Base-by-base conservation (phyloP, 2,113 vertebrate genomes). In the Oryzias melastigma region DNA sequence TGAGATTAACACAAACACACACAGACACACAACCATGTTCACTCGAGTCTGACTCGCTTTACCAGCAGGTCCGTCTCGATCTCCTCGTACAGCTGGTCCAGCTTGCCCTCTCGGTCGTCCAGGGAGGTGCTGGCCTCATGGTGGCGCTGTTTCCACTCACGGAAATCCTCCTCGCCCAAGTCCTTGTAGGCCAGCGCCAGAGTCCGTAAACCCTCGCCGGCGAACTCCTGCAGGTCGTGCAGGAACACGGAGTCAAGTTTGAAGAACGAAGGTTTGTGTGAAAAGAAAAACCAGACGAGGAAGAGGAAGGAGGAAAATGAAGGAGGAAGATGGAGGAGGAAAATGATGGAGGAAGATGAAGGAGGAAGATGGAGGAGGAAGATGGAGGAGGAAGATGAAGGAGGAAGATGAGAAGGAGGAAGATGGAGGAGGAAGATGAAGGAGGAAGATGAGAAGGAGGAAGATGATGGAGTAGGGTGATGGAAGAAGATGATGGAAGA, bases 31-130 rank as follows among this genome's bases (percentile, higher is more conserved):
- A 49, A 8, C 10, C 29, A 1, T 29, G 16, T 41, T 16, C 14
- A 57, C 5, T 12, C 4, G 7, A 67, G 1, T 51, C 1, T 58
- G 3, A 20, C 0, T 1, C n/a, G 35, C 19, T 64, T 22, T 90
- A 98, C 97, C 93, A 92, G 85, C 48, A 99, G 81, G 61, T 98
- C 94, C 58, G 82, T 94, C 82, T 99, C 96, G 0, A 98, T 93
- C 82, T 98, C 96, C 78, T 98, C 94, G 6, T 93, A 98, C 46
- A 98, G 57, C 58, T 77, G 17, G 0, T 93, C 90, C 65, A 98
- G 76, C 71, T 91, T 93, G 13, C 61, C 69, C 58, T 98, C 95
- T 8, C 93, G 86, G 56, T 92, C 84, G 2, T 95, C 92, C 85
- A 95, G 67, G 0, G 89, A 65, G 0, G 87, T 91, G 86, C 86